Percentiles rank a stretch among this genome's conserved stretches.
phyloP scores from a whole-genome alignment of 2,888 invertebrate species.

The Anoplius nigerrimus region DNA sequence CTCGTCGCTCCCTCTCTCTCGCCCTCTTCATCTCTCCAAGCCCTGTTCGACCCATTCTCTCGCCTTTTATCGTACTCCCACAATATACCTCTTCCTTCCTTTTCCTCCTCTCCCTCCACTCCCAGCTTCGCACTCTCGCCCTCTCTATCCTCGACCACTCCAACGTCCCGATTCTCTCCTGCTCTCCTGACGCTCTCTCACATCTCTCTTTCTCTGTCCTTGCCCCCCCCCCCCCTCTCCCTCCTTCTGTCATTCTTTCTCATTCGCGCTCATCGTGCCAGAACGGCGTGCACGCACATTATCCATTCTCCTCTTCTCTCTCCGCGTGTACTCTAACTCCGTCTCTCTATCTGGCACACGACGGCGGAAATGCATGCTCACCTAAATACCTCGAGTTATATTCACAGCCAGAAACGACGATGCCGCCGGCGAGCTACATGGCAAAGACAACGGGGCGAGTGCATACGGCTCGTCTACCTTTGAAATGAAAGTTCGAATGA shows the following conservation, averaged over 20 bases:
- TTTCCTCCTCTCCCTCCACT: slow-evolving; percentile 22
- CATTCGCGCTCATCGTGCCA: slow-evolving; percentile 1
- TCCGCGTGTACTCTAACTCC: slow-evolving; percentile 20
- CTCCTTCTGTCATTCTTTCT: slow-evolving; percentile 16
- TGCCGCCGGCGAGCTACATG: slow-evolving; percentile 24
- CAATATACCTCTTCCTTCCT: slow-evolving; percentile 13
- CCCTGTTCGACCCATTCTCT: neutral
- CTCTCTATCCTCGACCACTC: slow-evolving; percentile 3
- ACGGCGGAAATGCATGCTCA: slow-evolving; percentile 60
- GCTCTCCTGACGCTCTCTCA: neutral
- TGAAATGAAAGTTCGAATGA: neutral
- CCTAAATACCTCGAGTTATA: slow-evolving; percentile 62
- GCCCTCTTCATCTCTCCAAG: slow-evolving; percentile 3
- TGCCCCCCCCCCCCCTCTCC: slow-evolving; percentile 28
- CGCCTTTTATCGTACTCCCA: slow-evolving; percentile 21
- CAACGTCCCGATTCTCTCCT: slow-evolving; percentile 2
- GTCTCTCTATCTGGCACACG: slow-evolving; percentile 35
- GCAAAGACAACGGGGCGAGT: too few species aligned
- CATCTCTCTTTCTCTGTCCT: slow-evolving; percentile 22
- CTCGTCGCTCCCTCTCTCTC: neutral
- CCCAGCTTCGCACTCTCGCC: slow-evolving; percentile 31
- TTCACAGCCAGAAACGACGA: slow-evolving; percentile 45
- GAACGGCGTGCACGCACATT: too few species aligned
- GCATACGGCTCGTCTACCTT: neutral
- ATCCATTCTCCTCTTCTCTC: neutral